These are phyloP conservation scores for Syngnathus scovelli DNA, from an alignment of 2,113 vertebrate species.

Conservation along the genomic window DNA sequence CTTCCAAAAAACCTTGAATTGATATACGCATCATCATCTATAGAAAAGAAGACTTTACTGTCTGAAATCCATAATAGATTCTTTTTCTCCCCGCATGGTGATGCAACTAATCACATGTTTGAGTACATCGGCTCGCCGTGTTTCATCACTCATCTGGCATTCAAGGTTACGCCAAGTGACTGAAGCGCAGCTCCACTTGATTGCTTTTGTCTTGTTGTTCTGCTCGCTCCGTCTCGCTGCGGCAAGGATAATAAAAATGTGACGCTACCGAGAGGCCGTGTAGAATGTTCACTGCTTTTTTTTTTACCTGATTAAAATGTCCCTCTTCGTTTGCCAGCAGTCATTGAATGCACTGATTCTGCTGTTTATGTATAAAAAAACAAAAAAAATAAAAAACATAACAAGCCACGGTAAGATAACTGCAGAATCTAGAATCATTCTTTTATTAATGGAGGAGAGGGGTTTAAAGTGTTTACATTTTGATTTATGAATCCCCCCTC, in stretches of 20 bases:
- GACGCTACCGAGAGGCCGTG: neutral
- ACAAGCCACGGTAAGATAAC: neutral
- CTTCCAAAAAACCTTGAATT: neutral
- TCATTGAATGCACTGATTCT: slow-evolving; percentile 24
- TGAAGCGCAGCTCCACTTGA: neutral
- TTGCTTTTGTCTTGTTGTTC: slow-evolving; percentile 5
- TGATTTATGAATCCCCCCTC: neutral
- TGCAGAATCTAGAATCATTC: neutral
- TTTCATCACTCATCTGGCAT: slow-evolving; percentile 9
- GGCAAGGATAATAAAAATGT: neutral
- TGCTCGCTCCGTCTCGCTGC: neutral
- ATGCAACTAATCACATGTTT: slow-evolving; percentile 6
- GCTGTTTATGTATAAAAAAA: neutral
- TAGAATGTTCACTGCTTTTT: neutral
- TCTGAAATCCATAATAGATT: too few species aligned
- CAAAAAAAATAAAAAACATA: neutral
- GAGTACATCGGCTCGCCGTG: neutral
- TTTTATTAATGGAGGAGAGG: neutral
- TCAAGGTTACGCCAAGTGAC: slow-evolving; percentile 1
- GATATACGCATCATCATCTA: neutral
- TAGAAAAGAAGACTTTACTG: neutral
- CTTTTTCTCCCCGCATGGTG: neutral
- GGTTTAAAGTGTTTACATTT: slow-evolving; percentile 8
- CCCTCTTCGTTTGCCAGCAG: slow-evolving; percentile 23
- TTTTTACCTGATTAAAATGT: slow-evolving; percentile 51